Conservation (phyloP, 2,113 vertebrate species). For the Formicarius rufipectus region DNA sequence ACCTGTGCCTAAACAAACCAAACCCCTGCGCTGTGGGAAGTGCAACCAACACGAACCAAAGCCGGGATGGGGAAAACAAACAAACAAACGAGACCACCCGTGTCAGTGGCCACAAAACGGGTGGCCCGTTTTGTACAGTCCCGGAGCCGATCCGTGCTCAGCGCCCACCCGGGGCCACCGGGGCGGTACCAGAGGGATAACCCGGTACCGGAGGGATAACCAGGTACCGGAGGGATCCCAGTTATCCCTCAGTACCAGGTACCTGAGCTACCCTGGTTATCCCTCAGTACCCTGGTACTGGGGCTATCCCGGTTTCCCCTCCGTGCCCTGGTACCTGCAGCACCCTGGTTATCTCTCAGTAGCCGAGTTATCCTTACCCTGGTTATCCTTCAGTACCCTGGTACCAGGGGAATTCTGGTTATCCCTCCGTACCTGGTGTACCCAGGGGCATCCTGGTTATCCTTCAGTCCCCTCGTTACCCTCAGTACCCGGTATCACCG, state of each 20-base stretch:
- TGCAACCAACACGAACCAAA: accelerated
- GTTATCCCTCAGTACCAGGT: too few relatives aligned
- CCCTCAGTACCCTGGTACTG: background rate
- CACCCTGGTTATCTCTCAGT: background rate
- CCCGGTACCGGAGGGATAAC: background rate
- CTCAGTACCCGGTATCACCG: too few relatives aligned
- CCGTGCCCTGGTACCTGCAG: too few relatives aligned
- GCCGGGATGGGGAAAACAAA: background rate
- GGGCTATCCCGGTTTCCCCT: background rate
- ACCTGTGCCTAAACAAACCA: accelerated
- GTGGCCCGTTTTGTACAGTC: too few relatives aligned
- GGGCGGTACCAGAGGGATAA: background rate
- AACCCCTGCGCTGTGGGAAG: accelerated
- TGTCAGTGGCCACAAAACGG: accelerated
- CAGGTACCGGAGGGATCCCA: too few relatives aligned
- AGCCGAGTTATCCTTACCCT: background rate
- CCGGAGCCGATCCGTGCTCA: background rate
- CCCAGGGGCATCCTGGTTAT: too few relatives aligned
- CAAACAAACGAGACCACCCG: accelerated
- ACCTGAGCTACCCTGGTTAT: background rate
- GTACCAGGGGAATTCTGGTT: background rate
- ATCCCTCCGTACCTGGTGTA: background rate
- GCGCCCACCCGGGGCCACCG: background rate
- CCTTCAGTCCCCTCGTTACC: too few relatives aligned
- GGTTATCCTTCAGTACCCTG: background rate